Conservation (phyloP, 2,888 invertebrate genomes). For the Opisthograptis luteolata region DNA sequence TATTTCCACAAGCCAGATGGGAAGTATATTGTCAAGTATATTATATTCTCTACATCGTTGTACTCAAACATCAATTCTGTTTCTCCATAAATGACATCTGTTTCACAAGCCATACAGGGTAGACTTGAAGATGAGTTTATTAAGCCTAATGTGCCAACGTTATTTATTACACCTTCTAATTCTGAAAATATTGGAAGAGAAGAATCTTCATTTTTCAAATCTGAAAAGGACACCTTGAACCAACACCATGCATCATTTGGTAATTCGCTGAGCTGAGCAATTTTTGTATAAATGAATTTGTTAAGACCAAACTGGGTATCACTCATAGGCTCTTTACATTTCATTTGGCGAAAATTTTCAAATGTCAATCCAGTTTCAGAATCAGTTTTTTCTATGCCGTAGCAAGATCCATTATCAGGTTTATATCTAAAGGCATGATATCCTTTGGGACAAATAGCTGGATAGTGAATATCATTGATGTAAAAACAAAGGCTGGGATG, state of each 20-base stretch:
- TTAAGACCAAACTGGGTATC: slow-evolving; percentile 46
- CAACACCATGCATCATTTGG: slow-evolving; percentile 64
- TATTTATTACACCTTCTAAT: slow-evolving; percentile 61
- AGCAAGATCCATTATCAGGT: slow-evolving; percentile 63
- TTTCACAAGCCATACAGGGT: slow-evolving; percentile 72
- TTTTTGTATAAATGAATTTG: slow-evolving; percentile 64
- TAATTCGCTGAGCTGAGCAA: slow-evolving; percentile 53
- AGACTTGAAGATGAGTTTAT: slow-evolving; percentile 46
- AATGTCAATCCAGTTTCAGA: slow-evolving; percentile 49
- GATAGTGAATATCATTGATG: slow-evolving; percentile 61
- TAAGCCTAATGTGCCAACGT: slow-evolving; percentile 54
- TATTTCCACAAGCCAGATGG: slow-evolving; percentile 82
- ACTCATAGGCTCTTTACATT: slow-evolving; percentile 62
- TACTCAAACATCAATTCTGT: slow-evolving; percentile 68
- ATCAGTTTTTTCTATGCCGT: slow-evolving; percentile 62
- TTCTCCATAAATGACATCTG: slow-evolving; percentile 54
- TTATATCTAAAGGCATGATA: slow-evolving; percentile 67
- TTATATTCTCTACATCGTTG: slow-evolving; percentile 50
- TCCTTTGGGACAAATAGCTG: slow-evolving; percentile 65
- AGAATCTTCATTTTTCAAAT: slow-evolving; percentile 16
- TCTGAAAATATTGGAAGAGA: slow-evolving; percentile 6
- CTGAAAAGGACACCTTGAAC: slow-evolving; percentile 46
- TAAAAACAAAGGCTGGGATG: slow-evolving; percentile 73
- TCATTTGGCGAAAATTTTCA: slow-evolving; percentile 51
- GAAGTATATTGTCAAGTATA: slow-evolving; percentile 82